These are phyloP conservation scores for Potamilus streckersoni DNA, from an alignment of 1,140 invertebrate genomes.

Conservation along the genomic window DNA sequence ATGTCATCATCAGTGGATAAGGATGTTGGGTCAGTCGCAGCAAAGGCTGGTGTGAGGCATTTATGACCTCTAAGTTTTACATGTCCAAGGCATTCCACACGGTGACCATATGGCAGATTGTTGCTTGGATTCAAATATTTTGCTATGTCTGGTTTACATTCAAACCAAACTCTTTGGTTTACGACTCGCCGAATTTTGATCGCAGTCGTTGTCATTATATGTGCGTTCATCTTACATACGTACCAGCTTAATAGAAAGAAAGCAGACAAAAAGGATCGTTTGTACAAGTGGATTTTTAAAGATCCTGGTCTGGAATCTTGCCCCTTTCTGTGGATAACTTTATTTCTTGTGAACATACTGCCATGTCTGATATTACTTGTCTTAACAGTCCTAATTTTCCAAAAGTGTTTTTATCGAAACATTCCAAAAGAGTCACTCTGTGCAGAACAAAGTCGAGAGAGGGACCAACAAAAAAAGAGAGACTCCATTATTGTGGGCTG, in stretches of 20 bases:
- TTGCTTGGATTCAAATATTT: slow-evolving; percentile 25
- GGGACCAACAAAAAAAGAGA: too few species aligned
- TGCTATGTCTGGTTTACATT: slow-evolving; percentile 19
- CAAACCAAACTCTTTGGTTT: slow-evolving; percentile 9
- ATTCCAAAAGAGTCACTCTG: too few species aligned
- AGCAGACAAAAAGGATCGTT: background rate
- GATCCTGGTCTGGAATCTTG: slow-evolving; percentile 6
- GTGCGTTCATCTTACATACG: slow-evolving; percentile 20
- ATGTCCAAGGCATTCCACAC: slow-evolving; percentile 18
- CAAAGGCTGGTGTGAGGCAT: slow-evolving; percentile 18
- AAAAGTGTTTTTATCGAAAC: too few species aligned
- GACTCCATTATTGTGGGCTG: too few species aligned
- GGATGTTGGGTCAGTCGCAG: background rate
- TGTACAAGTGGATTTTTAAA: slow-evolving; percentile 15
- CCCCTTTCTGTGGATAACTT: slow-evolving; percentile 21
- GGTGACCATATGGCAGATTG: slow-evolving; percentile 26
- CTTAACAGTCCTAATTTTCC: slow-evolving; percentile 8
- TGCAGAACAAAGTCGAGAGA: too few species aligned
- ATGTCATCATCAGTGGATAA: background rate
- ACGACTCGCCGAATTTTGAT: slow-evolving; percentile 12
- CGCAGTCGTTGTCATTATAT: background rate
- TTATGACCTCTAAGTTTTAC: slow-evolving; percentile 17
- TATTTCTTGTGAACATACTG: slow-evolving; percentile 17
- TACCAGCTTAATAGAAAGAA: slow-evolving; percentile 18
- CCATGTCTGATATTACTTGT: slow-evolving; percentile 15